A percentile compares a stretch with the other conserved stretches of the same genome.
Conservation (phyloP, 1,140 invertebrate genomes). For the Lordiphosa stackelbergi region DNA sequence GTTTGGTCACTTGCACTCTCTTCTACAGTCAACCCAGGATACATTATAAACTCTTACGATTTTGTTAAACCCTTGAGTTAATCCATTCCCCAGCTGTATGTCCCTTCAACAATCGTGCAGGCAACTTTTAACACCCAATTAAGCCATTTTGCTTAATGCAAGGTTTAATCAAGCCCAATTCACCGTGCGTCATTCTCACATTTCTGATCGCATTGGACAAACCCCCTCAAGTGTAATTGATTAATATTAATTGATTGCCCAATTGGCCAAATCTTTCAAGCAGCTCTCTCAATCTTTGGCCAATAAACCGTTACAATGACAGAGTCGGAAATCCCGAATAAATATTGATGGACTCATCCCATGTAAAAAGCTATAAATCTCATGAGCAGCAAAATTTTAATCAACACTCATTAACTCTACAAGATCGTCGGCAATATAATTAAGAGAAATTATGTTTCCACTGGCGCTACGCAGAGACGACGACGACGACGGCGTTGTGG, state of each 20-base stretch:
- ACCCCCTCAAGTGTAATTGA: too few relatives aligned
- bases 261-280: constrained; percentile 47
- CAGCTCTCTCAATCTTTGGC: constrained; percentile 26
- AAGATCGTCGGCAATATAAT: constrained; percentile 71
- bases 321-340: constrained; percentile 51
- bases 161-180: too few relatives aligned
- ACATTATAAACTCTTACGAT: too few relatives aligned
- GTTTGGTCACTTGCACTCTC: too few relatives aligned
- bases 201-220: too few relatives aligned
- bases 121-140: too few relatives aligned
- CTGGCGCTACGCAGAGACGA: constrained; percentile 31
- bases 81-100: too few relatives aligned
- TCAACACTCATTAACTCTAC: constrained; percentile 72
- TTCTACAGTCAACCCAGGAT: too few relatives aligned
- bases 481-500: constrained; percentile 1
- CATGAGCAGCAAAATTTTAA: constrained; percentile 54
- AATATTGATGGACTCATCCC: constrained; percentile 24
- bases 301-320: constrained; percentile 32
- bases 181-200: too few relatives aligned
- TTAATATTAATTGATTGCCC: constrained; percentile 27
- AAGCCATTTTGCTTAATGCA: too few relatives aligned
- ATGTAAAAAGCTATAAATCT: constrained; percentile 50
- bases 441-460: constrained; percentile 75
- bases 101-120: too few relatives aligned
- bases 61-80: too few relatives aligned